phyloP scores from a whole-genome alignment of 2,888 invertebrate genomes.

The Mactromeris polynyma region DNA sequence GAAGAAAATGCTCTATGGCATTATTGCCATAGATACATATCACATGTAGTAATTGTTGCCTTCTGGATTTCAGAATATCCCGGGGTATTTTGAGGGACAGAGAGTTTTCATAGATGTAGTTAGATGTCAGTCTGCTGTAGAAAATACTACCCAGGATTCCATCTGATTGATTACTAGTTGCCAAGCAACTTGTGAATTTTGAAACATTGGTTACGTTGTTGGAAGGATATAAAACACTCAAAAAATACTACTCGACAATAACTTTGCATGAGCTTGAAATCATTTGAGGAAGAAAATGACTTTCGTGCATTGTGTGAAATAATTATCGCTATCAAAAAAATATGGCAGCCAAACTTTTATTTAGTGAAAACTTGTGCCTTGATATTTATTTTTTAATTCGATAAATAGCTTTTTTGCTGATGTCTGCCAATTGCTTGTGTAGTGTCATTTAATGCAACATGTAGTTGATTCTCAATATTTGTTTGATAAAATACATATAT shows the following conservation, averaged over 20 bases:
- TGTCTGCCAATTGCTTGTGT: conserved; percentile 6
- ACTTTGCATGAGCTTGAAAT: conserved; percentile 3
- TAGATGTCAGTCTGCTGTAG: conserved; percentile 44
- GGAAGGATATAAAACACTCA: not conserved
- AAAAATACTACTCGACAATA: conserved; percentile 4
- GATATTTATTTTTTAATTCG: not conserved
- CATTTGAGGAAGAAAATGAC: not conserved
- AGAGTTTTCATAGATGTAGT: conserved; percentile 48
- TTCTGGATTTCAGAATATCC: conserved; percentile 64
- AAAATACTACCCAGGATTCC: conserved; percentile 44
- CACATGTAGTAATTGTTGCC: conserved; percentile 25
- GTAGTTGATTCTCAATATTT: not conserved
- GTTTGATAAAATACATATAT: not conserved
- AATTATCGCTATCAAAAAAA: not conserved
- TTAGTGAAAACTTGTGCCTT: conserved; percentile 2
- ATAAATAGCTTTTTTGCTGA: conserved; percentile 9
- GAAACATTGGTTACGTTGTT: conserved; percentile 5
- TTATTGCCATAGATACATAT: not conserved
- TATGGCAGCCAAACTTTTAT: not conserved
- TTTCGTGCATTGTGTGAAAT: not conserved
- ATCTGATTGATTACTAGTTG: conserved; percentile 57
- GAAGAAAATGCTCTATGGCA: not conserved
- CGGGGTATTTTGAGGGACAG: conserved; percentile 54
- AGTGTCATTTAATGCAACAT: conserved; percentile 2
- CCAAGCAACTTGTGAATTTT: conserved; percentile 30